These are phyloP conservation scores for Bombus impatiens DNA, from an alignment of 1,140 invertebrate genomes.

Conservation along the genomic window DNA sequence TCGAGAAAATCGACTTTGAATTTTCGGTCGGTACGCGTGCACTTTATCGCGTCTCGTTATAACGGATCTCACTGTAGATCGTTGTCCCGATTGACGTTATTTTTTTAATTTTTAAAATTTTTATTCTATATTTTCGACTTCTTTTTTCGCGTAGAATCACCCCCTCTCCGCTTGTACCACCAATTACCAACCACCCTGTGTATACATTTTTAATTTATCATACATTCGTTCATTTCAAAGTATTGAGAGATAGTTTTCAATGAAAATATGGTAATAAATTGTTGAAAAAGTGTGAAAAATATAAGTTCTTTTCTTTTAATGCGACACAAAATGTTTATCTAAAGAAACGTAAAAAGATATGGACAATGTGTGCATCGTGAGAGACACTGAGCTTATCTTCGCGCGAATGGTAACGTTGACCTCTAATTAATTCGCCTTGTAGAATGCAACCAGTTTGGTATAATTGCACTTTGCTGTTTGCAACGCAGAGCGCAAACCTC, in stretches of 20 bases:
- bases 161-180: too few relatives aligned
- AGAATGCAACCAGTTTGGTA: constrained; percentile 1
- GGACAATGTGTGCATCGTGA: neutral
- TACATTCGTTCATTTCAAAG: neutral
- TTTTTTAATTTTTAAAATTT: too few relatives aligned
- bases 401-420: constrained; percentile 11
- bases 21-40: too few relatives aligned
- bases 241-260: neutral
- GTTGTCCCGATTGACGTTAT: too few relatives aligned
- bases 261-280: too few relatives aligned
- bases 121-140: too few relatives aligned
- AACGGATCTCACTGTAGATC: too few relatives aligned
- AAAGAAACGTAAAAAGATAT: neutral
- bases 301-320: neutral
- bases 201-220: neutral
- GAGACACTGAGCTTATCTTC: neutral
- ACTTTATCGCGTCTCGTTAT: too few relatives aligned
- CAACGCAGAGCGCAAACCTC: neutral
- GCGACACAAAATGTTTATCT: neutral
- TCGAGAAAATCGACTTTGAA: too few relatives aligned
- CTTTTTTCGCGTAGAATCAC: too few relatives aligned
- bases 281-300: neutral
- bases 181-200: too few relatives aligned
- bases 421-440: constrained; percentile 8
- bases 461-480: neutral